Percentiles rank a stretch among this genome's conserved stretches.
These are phyloP conservation scores for Pharmacophagus antenor DNA, from an alignment of 2,888 invertebrate species.

Conservation along the genomic window DNA sequence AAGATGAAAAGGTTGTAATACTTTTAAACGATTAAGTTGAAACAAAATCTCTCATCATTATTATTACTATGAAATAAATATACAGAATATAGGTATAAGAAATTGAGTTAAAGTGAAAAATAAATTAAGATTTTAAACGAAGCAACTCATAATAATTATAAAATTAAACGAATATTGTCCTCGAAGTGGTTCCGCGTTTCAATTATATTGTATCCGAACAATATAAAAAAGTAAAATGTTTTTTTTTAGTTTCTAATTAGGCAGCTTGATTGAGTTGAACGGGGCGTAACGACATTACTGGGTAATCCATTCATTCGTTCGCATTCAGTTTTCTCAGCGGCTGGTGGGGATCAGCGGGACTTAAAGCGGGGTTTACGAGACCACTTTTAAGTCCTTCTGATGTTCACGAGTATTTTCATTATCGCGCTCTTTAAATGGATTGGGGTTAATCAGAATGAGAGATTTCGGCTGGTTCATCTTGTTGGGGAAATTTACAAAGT, in stretches of 20 bases:
- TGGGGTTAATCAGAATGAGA: constrained; percentile 52
- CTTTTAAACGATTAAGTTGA: too few species aligned
- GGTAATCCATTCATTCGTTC: constrained; percentile 60
- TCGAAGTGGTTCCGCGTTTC: constrained; percentile 23
- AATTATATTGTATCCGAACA: constrained; percentile 19
- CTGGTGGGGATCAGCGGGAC: constrained; percentile 46
- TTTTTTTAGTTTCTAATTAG: constrained; percentile 58
- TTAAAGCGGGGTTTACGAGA: constrained; percentile 57
- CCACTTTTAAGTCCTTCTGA: constrained; percentile 53
- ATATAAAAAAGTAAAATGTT: constrained; percentile 37
- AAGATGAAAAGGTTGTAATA: too few species aligned
- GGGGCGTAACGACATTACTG: constrained; percentile 47
- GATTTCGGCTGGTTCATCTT: constrained; percentile 17
- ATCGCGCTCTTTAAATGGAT: constrained; percentile 65
- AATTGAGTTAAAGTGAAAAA: background rate
- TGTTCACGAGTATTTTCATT: constrained; percentile 65
- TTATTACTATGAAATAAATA: too few species aligned
- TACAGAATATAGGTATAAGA: background rate
- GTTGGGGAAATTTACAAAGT: constrained; percentile 28
- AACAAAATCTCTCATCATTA: too few species aligned
- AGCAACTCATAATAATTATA: background rate
- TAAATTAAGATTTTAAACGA: background rate
- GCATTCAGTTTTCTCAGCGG: constrained; percentile 52
- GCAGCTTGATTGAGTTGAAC: constrained; percentile 43
- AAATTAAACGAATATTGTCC: background rate